Conservation (phyloP, 2,888 invertebrate species). For the Dysmachus trigonus region DNA sequence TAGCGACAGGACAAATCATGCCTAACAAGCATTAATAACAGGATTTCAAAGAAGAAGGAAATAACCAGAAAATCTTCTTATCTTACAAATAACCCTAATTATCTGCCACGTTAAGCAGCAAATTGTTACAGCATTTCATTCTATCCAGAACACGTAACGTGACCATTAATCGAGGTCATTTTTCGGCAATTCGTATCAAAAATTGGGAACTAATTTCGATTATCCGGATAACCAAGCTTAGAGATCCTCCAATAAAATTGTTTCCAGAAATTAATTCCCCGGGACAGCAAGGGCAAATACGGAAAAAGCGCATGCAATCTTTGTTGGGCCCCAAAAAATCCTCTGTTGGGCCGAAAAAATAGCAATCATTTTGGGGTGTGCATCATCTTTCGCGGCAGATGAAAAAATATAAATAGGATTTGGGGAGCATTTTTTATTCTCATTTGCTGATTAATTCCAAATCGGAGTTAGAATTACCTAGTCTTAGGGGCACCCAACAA, state of each 20-base stretch:
- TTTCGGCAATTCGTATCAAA: background rate
- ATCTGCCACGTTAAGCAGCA: background rate
- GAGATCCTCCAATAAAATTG: background rate
- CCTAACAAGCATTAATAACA: background rate
- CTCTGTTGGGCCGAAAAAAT: background rate
- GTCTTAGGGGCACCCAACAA: background rate
- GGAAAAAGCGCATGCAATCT: background rate
- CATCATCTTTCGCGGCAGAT: background rate
- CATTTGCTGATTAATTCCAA: conserved; percentile 14
- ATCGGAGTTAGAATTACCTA: background rate
- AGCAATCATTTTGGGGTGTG: background rate
- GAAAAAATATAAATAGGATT: background rate
- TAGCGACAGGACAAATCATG: background rate
- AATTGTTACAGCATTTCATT: background rate
- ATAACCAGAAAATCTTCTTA: background rate
- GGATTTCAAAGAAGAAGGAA: background rate
- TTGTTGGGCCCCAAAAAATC: background rate
- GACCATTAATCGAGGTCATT: background rate
- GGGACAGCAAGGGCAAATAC: background rate
- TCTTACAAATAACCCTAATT: background rate
- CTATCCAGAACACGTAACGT: background rate
- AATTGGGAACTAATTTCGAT: background rate
- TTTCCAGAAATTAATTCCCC: background rate
- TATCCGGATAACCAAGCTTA: background rate
- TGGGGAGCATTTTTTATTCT: background rate